These are phyloP conservation scores for Rhea americana DNA, from an alignment of 2,113 vertebrate genomes.

Conservation along the genomic window DNA sequence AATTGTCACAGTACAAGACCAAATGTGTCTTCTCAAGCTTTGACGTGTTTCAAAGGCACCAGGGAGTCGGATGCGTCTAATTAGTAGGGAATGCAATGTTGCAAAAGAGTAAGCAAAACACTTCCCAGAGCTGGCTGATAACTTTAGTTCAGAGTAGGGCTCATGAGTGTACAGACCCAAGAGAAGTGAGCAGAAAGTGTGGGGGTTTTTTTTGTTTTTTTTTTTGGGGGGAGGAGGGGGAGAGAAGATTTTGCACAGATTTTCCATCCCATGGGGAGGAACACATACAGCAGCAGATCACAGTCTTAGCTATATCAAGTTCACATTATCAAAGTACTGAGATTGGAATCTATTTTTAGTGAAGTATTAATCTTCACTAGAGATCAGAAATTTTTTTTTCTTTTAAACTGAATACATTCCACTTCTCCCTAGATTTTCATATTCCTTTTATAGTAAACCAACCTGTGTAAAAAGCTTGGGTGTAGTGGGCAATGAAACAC, in stretches of 20 bases:
- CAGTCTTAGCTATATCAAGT: neutral
- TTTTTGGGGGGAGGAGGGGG: neutral
- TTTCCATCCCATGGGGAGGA: neutral
- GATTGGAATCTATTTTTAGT: neutral
- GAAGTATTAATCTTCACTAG: neutral
- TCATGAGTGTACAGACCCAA: neutral
- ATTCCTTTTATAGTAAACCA: neutral
- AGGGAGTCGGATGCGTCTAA: conserved; percentile 62
- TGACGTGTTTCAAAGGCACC: conserved; percentile 68
- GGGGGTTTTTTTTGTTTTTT: no score
- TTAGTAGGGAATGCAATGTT: conserved; percentile 68
- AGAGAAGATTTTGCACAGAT: neutral
- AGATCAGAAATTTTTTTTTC: neutral
- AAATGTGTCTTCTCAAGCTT: conserved; percentile 56
- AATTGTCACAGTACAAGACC: conserved; percentile 34
- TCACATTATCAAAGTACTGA: neutral
- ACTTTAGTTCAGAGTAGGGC: neutral
- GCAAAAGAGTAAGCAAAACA: conserved; percentile 68
- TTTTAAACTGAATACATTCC: neutral
- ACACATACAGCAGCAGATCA: neutral
- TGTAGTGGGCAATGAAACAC: neutral
- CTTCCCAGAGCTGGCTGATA: conserved; percentile 54
- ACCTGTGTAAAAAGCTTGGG: neutral
- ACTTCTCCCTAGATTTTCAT: neutral
- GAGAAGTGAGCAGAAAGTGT: neutral